Conservation (phyloP, 2,797 vertebrate species). For the Chaunax sp. region DNA sequence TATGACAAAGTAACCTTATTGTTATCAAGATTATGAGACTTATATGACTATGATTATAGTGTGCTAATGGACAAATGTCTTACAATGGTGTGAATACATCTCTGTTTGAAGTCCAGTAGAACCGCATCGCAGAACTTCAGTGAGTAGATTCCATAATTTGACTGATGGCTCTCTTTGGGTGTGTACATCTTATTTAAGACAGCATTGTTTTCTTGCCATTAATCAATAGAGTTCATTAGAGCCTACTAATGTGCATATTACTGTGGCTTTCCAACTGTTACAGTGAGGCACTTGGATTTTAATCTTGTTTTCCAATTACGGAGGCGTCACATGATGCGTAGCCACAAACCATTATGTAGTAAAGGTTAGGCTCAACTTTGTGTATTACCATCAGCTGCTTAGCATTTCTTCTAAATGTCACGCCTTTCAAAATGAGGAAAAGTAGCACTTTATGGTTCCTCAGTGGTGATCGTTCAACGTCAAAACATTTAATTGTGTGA, state of each 20-base stretch:
- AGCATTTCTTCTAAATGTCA: conserved; percentile 72
- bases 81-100: too few species aligned
- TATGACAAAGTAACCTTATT: background rate
- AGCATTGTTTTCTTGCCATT: conserved; percentile 5
- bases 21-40: conserved; percentile 1
- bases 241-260: background rate
- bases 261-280: background rate
- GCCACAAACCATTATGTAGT: conserved; percentile 52
- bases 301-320: conserved; percentile 44
- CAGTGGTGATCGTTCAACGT: conserved; percentile 41
- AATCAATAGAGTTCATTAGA: background rate
- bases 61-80: background rate
- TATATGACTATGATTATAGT: background rate
- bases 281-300: conserved; percentile 14
- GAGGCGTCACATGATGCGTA: conserved; percentile 35
- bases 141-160: too few species aligned
- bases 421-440: conserved; percentile 55
- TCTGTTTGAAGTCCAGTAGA: too few species aligned
- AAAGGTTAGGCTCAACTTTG: conserved; percentile 68
- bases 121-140: too few species aligned
- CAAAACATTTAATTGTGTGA: conserved; percentile 5
- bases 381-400: conserved; percentile 41
- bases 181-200: background rate
- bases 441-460: conserved; percentile 48
- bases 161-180: too few species aligned